Evolutionary conservation across 2,888 invertebrate genomes (phyloP), one percentile per base, ranked within the genome.

Genomic region (Chaetoderma sp.): DNA sequence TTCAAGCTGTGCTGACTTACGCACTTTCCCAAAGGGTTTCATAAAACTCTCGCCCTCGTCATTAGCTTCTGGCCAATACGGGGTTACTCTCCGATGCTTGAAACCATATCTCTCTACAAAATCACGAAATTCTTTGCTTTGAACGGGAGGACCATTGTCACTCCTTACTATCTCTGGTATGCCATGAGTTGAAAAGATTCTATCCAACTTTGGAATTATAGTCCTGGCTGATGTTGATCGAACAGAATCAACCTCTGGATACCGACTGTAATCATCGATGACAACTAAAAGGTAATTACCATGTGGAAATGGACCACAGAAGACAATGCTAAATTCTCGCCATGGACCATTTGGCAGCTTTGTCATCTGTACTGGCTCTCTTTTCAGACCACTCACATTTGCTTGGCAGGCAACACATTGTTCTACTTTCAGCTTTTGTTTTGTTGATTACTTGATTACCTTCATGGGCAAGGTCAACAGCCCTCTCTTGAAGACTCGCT

Each of bases 121-220:
- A 23, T 66, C 23, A 4, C 6, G 10, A 50, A 68, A 68, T 21
- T 66, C 47, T n/a, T 21, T 13, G 8, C 64, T 45, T 4, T 64
- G n/a, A 45, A 62, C 61, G 27, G 61, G 47, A 8, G 47, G 10
- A 8, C 47, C 47, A 18, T 47, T 47, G 21, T 47, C 47, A 18
- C 18, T 13, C 54, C 8, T 45, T 21, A n/a, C 61, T 54, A 32
- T 65, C n/a, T n/a, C 62, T 8, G 61, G 65, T 8, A 57, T 56
- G 21, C 61, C 49, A 5, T 44, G 42, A 2, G 18, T 10, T 4
- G 61, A 4, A 33, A 54, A 65, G 28, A 61, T 54, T 5, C n/a
- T 47, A 33, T 65, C 65, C 3, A 68, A 45, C 23, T 18, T 33
- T 21, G 67, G 64, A 32, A 67, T 64, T 6, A 60, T 54, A 3